Evolutionary conservation across 2,888 invertebrate species (phyloP), one percentile per base, ranked within the genome.

Genomic region (Busseola fusca): DNA sequence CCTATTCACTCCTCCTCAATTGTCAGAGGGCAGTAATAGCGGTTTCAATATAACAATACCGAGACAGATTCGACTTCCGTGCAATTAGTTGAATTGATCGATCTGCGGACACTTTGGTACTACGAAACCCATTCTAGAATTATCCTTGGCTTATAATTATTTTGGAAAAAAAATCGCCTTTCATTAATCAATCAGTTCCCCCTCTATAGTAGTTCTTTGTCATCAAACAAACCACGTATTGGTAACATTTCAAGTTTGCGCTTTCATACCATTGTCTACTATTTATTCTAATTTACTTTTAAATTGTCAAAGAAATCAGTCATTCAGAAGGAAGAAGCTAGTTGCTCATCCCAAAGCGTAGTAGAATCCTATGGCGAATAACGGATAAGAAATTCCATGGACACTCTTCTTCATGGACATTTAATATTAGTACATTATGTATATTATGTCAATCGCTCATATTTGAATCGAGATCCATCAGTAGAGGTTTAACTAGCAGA

Each of bases 31-130:
- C 57, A 63, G 69, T 76, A 72, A 83, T 73, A 76, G 74, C 45
- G 79, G 79, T 81, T 74, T 83, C 81, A 74, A 64, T 83, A 69
- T 76, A 74, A 83, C 81, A 83, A 83, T 83, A 72, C 69, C 59
- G 74, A 64, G 60, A 76, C 69, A 81, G 79, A 83, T 81, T 83
- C 62, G 50, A 73, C 72, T 81, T 83, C 81, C 74, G 71, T 74
- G 72, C 69, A 83, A 83, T 82, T 82, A 82, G 76, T 71, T 69
- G 69, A 79, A 81, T 74, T 81, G 81, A 81, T 81, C 75, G 62
- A 82, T 64, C 48, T 69, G 68, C 42, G 72, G 52, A 27, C 52
- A 37, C 57, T 70, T 59, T 10, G 45, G 21, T 82, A 77, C 50
- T 34, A 71, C 21, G 34, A 37, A 25, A 52, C 21, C 56, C 0